Evolutionary conservation across 2,797 vertebrate genomes (phyloP).

Genomic region (Vespertilio murinus): DNA sequence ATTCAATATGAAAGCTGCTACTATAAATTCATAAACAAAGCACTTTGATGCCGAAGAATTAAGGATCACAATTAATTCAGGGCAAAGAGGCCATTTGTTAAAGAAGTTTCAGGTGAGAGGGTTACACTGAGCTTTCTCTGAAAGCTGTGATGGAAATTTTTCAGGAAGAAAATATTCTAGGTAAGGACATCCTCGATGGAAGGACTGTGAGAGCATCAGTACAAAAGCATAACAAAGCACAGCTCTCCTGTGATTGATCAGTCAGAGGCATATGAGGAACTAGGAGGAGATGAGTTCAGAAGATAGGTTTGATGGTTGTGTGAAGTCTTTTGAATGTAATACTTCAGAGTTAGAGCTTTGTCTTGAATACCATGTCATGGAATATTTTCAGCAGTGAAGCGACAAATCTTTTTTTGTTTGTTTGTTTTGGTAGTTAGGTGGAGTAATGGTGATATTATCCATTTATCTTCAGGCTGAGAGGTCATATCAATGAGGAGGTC

Average conservation of each 20-base stretch:
- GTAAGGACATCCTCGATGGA: background rate
- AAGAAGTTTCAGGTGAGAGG: background rate
- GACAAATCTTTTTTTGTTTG: background rate
- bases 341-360: background rate
- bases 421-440: background rate
- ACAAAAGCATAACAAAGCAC: background rate
- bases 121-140: background rate
- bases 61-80: constrained; percentile 3
- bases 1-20: background rate
- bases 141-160: background rate
- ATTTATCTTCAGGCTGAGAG: background rate
- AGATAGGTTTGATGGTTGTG: background rate
- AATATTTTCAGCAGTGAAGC: background rate
- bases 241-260: background rate
- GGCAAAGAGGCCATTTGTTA: background rate
- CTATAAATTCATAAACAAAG: background rate
- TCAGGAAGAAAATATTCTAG: background rate
- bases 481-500: background rate
- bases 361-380: background rate
- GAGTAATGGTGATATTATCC: background rate
- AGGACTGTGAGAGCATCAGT: background rate
- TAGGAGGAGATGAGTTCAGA: background rate
- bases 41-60: background rate
- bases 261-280: background rate
- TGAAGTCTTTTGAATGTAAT: background rate